phyloP scores from a whole-genome alignment of 2,113 vertebrate species.

The Petrocephalus zakoni region DNA sequence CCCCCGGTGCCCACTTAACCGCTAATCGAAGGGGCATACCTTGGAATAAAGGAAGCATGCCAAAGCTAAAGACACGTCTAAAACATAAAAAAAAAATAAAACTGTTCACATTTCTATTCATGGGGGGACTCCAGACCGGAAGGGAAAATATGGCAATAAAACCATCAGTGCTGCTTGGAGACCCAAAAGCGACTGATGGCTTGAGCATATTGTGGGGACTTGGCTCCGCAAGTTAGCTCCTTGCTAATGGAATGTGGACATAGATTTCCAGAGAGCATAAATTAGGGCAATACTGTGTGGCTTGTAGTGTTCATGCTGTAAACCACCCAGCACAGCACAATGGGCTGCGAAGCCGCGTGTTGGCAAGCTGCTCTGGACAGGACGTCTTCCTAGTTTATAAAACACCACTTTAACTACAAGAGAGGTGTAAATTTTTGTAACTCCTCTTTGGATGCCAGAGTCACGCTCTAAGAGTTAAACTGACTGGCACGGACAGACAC shows the following conservation, averaged over 20 bases:
- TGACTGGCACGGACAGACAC: constrained; percentile 18
- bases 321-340: not conserved
- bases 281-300: not conserved
- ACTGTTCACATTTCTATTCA: not conserved
- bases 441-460: not conserved
- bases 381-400: not conserved
- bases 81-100: not conserved
- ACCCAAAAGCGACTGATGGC: not conserved
- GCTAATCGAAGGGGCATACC: constrained; percentile 10
- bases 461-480: not conserved
- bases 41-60: not conserved
- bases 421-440: not conserved
- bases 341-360: not conserved
- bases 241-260: not conserved
- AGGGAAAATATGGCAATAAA: constrained; percentile 2
- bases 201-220: not conserved
- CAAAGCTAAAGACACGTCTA: not conserved
- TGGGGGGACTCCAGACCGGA: not conserved
- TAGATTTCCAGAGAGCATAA: not conserved
- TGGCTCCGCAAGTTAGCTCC: not conserved
- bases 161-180: not conserved
- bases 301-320: not conserved
- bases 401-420: not conserved
- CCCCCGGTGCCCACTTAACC: not conserved
- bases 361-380: not conserved